phyloP scores from a whole-genome alignment of 2,113 vertebrate genomes.

The Nerophis lumbriciformis region DNA sequence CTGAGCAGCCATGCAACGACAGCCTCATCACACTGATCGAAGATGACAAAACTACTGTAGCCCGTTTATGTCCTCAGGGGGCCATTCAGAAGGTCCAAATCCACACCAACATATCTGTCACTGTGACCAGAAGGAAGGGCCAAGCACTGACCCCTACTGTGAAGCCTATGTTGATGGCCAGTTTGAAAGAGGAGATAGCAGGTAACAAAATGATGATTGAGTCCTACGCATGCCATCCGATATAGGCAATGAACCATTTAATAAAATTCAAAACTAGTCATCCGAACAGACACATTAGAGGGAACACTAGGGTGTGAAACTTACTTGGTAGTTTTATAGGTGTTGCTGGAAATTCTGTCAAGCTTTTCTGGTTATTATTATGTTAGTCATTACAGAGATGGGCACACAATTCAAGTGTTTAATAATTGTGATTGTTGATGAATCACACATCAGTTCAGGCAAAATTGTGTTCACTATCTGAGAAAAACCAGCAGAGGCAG shows the following conservation, averaged over 20 bases:
- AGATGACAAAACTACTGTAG: conserved; percentile 57
- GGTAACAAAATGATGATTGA: conserved; percentile 61
- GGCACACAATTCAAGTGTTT: too few species aligned
- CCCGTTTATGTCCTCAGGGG: conserved; percentile 80
- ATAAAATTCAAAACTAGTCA: not conserved
- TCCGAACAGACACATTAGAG: too few species aligned
- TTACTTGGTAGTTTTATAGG: too few species aligned
- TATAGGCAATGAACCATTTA: not conserved
- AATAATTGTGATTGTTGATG: too few species aligned
- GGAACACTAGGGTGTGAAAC: too few species aligned
- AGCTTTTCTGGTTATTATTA: too few species aligned
- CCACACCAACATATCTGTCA: conserved; percentile 75
- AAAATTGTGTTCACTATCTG: too few species aligned
- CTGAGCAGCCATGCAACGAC: conserved; percentile 71
- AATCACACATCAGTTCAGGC: too few species aligned
- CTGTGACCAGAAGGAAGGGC: conserved; percentile 51
- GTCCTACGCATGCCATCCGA: not conserved
- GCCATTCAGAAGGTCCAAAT: conserved; percentile 78
- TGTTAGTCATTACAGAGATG: too few species aligned
- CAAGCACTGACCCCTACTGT: conserved; percentile 26
- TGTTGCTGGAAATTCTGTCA: too few species aligned
- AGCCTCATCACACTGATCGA: conserved; percentile 66
- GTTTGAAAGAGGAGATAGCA: conserved; percentile 72
- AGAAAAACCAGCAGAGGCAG: too few species aligned
- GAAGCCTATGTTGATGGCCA: conserved; percentile 65